phyloP scores from a whole-genome alignment of 1,140 invertebrate genomes.

The Drosophila rhopaloa region DNA sequence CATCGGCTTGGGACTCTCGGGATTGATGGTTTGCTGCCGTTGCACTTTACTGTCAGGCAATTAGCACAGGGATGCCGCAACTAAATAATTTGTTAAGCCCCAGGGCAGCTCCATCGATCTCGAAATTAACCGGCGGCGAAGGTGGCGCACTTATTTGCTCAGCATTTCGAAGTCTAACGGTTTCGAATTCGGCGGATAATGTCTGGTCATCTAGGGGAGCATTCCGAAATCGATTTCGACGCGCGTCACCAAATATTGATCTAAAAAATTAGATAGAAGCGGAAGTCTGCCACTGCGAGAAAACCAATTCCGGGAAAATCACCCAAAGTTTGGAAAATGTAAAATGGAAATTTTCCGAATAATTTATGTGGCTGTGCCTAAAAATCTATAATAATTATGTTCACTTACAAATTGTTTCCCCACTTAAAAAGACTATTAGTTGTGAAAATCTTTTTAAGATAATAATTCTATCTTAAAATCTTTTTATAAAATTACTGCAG shows the following conservation, averaged over 20 bases:
- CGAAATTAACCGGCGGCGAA: constrained; percentile 20
- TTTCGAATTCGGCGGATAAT: constrained; percentile 14
- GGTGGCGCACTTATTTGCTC: constrained; percentile 73
- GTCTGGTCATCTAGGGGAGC: constrained; percentile 8
- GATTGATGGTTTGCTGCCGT: constrained; percentile 75
- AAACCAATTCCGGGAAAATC: neutral
- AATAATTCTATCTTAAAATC: too few relatives aligned
- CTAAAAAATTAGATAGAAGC: constrained; percentile 51
- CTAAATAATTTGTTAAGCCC: constrained; percentile 77
- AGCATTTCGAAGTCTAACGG: constrained; percentile 25
- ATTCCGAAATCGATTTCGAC: constrained; percentile 56
- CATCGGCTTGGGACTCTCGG: constrained; percentile 35
- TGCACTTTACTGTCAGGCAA: constrained; percentile 78
- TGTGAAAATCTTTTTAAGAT: too few relatives aligned
- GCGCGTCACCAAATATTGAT: constrained; percentile 73
- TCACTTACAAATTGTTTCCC: too few relatives aligned
- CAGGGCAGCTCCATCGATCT: constrained; percentile 31
- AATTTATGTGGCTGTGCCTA: too few relatives aligned
- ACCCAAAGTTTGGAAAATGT: neutral
- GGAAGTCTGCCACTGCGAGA: constrained; percentile 31
- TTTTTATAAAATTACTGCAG: too few relatives aligned
- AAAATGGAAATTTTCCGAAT: neutral
- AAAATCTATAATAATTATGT: too few relatives aligned
- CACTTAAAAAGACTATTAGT: too few relatives aligned
- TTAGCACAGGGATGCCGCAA: constrained; percentile 82